Evolutionary conservation across 1,140 invertebrate species (phyloP).

Genomic region (Vanessa tameamea): DNA sequence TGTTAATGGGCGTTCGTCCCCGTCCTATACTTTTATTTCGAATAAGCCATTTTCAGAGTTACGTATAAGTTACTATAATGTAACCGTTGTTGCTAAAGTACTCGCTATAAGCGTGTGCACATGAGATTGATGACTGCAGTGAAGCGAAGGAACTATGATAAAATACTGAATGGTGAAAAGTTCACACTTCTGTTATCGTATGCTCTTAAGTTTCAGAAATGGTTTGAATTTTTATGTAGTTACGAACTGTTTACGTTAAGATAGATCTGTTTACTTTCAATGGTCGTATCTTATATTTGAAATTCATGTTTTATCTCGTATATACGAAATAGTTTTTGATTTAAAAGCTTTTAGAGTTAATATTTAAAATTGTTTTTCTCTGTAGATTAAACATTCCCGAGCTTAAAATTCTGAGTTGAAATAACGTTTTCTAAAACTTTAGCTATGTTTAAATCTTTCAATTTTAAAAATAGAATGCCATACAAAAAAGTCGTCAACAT

Average conservation of each 20-base stretch:
- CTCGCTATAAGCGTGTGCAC: slow-evolving; percentile 1
- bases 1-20: background rate
- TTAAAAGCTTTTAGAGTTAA: no score
- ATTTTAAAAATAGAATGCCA: no score
- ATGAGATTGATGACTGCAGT: slow-evolving; percentile 14
- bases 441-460: no score
- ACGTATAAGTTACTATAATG: slow-evolving; percentile 7
- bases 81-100: background rate
- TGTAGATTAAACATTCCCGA: no score
- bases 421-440: no score
- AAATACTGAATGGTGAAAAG: slow-evolving; percentile 1
- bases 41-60: background rate
- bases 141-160: slow-evolving; percentile 13
- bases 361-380: no score
- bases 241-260: background rate
- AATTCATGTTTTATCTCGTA: background rate
- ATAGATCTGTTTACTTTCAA: slow-evolving; percentile 5
- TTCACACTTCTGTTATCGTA: slow-evolving; percentile 4
- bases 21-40: background rate
- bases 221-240: slow-evolving; percentile 5
- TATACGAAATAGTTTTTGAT: background rate
- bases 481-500: no score
- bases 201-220: background rate
- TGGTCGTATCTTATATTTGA: background rate
- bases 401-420: no score